phyloP scores from a whole-genome alignment of 2,113 vertebrate species.

The Enhydra lutris region DNA sequence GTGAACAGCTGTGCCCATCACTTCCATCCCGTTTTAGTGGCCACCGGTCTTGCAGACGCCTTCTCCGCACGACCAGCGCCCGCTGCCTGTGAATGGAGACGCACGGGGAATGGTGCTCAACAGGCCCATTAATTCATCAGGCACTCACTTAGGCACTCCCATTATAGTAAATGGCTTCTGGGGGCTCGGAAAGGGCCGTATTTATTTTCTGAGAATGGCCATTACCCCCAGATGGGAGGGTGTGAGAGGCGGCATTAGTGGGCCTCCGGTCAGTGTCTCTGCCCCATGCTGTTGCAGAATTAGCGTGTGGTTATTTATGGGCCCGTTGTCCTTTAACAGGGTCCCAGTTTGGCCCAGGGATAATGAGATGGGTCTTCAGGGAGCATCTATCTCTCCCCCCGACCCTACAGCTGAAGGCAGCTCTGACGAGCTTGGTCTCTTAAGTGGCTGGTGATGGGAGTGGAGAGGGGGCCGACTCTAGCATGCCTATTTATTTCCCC shows the following conservation, averaged over 20 bases:
- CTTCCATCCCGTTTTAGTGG: fast-evolving
- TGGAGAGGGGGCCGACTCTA: not conserved
- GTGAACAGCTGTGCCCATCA: fast-evolving
- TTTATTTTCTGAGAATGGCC: slow-evolving; percentile 50
- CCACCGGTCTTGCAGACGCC: not conserved
- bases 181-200: not conserved
- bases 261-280: slow-evolving; percentile 71
- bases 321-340: slow-evolving; percentile 54
- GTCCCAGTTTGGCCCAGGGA: slow-evolving; percentile 72
- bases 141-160: not conserved
- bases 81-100: not conserved
- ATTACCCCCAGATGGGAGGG: not conserved
- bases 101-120: not conserved
- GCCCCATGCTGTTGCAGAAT: slow-evolving; percentile 60
- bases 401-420: not conserved
- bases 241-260: not conserved
- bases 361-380: slow-evolving; percentile 73
- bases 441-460: slow-evolving; percentile 64
- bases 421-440: slow-evolving; percentile 53
- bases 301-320: slow-evolving; percentile 73
- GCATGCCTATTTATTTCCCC: not conserved
- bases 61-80: fast-evolving
- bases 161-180: slow-evolving; percentile 25
- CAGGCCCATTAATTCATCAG: slow-evolving; percentile 17
- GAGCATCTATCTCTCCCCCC: slow-evolving; percentile 64